phyloP scores from a whole-genome alignment of 2,113 vertebrate genomes.

The Eurystomus gularis region DNA sequence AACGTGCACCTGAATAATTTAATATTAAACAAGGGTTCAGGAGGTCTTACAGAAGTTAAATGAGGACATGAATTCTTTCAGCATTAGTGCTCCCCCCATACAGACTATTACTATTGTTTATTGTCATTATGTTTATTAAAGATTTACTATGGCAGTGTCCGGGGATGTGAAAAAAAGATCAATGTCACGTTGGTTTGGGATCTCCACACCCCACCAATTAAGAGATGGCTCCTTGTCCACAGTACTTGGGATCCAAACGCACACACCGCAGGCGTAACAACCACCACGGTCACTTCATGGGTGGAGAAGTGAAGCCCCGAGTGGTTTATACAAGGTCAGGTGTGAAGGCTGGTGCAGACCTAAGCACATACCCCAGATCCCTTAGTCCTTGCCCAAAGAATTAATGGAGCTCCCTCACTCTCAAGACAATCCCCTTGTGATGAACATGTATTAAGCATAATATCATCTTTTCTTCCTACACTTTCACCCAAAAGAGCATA shows the following conservation, averaged over 20 bases:
- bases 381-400: background rate
- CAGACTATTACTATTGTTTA: background rate
- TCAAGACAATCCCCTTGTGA: background rate
- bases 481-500: too few relatives aligned
- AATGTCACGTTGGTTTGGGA: background rate
- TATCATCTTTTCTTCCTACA: background rate
- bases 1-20: background rate
- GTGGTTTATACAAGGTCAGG: rapidly evolving
- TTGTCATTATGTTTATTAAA: background rate
- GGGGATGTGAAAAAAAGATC: background rate
- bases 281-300: rapidly evolving
- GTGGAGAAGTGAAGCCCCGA: rapidly evolving
- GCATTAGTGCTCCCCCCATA: background rate
- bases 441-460: background rate
- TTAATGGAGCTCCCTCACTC: background rate
- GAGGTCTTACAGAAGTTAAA: background rate
- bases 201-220: background rate
- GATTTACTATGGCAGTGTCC: background rate
- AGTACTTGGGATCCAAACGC: rapidly evolving
- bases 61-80: background rate
- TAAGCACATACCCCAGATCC: rapidly evolving
- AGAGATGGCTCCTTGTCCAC: background rate
- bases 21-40: background rate
- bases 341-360: background rate
- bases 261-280: rapidly evolving